Evolutionary conservation across 2,888 invertebrate genomes (phyloP).

Genomic region (Tinea pellionella): DNA sequence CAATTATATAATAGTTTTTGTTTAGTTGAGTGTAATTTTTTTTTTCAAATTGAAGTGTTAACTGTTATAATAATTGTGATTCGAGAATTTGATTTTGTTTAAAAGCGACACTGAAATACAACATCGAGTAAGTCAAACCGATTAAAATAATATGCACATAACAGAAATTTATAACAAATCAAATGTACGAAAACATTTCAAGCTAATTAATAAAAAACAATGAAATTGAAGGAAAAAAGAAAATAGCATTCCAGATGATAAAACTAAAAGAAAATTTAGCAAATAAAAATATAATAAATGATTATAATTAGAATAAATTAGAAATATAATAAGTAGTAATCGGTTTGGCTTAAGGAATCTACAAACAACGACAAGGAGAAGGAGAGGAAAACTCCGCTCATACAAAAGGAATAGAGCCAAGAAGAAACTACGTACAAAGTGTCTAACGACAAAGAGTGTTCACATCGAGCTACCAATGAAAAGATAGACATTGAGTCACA

Average conservation of each 20-base stretch:
- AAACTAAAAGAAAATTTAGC: too few relatives aligned
- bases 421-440: slow-evolving; percentile 56
- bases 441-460: slow-evolving; percentile 57
- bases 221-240: too few relatives aligned
- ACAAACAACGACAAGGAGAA: slow-evolving; percentile 43
- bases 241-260: too few relatives aligned
- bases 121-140: slow-evolving; percentile 59
- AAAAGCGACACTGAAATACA: slow-evolving; percentile 66
- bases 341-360: slow-evolving; percentile 49
- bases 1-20: neutral
- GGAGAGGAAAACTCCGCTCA: slow-evolving; percentile 51
- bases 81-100: slow-evolving; percentile 54
- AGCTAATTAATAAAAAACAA: too few relatives aligned
- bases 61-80: neutral
- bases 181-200: too few relatives aligned
- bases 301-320: too few relatives aligned
- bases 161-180: too few relatives aligned
- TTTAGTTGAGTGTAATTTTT: neutral
- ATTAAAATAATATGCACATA: slow-evolving; percentile 20
- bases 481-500: slow-evolving; percentile 24
- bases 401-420: slow-evolving; percentile 39
- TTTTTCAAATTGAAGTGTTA: neutral
- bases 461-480: slow-evolving; percentile 49
- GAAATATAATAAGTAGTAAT: slow-evolving; percentile 17
- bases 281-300: too few relatives aligned